Conservation (phyloP, 2,888 invertebrate species). For the Eilema sororculum region DNA sequence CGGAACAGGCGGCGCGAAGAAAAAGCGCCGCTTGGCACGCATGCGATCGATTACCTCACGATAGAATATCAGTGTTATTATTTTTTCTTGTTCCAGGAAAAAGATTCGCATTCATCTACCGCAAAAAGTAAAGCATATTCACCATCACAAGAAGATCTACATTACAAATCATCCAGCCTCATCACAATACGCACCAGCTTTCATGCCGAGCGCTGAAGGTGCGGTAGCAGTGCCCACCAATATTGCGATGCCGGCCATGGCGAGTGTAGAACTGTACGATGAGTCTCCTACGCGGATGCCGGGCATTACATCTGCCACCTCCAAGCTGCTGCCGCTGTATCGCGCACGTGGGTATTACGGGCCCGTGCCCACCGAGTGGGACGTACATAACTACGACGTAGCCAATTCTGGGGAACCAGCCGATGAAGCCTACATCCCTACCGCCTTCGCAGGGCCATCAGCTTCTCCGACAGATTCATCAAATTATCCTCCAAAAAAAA, state of each 20-base stretch:
- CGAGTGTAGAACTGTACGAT: slow-evolving; percentile 72
- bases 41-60: slow-evolving; percentile 67
- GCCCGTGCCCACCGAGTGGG: slow-evolving; percentile 71
- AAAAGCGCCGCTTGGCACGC: slow-evolving; percentile 65
- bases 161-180: slow-evolving; percentile 83
- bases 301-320: slow-evolving; percentile 62
- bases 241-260: slow-evolving; percentile 70
- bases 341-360: slow-evolving; percentile 83
- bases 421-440: slow-evolving; percentile 63
- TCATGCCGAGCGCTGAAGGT: slow-evolving; percentile 77
- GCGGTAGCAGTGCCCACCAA: slow-evolving; percentile 75
- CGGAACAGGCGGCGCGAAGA: slow-evolving; percentile 67
- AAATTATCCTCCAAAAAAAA: slow-evolving; percentile 67
- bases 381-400: slow-evolving; percentile 75
- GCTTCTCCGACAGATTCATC: slow-evolving; percentile 50
- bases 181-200: slow-evolving; percentile 82
- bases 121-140: slow-evolving; percentile 86
- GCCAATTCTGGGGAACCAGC: slow-evolving; percentile 65
- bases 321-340: slow-evolving; percentile 80
- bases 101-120: slow-evolving; percentile 87
- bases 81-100: slow-evolving; percentile 83
- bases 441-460: slow-evolving; percentile 63
- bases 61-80: slow-evolving; percentile 64
- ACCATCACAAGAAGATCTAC: slow-evolving; percentile 85
- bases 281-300: slow-evolving; percentile 65